Evolutionary conservation across 2,113 vertebrate genomes (phyloP), one percentile per base, ranked within the genome.

Genomic region (Pheucticus melanocephalus): DNA sequence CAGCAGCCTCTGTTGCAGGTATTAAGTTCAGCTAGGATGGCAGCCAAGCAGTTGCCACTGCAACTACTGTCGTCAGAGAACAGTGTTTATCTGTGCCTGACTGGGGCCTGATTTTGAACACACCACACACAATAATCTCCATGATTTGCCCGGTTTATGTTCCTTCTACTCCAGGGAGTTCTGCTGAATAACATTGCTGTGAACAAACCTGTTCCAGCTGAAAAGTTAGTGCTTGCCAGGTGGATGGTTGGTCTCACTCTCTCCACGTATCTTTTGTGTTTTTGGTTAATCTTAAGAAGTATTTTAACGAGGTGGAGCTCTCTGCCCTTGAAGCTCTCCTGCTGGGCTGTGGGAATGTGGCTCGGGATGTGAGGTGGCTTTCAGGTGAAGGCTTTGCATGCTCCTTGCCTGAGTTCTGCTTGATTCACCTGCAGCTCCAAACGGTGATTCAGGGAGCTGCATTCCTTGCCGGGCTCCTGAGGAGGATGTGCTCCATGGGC

Each of bases 11-110:
- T 53, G 28, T 19, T 27, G 82, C 87, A 88, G 95, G 92, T 95
- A 94, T 96, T 96, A 94, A 93, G 86, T 96, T 96, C 90, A 88
- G 56, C 87, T 90, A 94, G 92, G 95, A 95, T 82, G 76, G 93
- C 86, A 94, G 95, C 95, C 94, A 95, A 93, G 88, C 88, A 93
- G 77, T 82, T 95, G 87, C 83, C 72, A 73, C 88, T 93, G 88
- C 88, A 70, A 65, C 95, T 83, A 56, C 82, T 92, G 90, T 85
- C 86, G 69, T 97, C 95, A 91, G 86, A 95, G 87, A 59, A 30
- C 65, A 35, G 90, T 90, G 94, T 90, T 92, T 92, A 94, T 94
- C 88, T 88, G 91, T n/a, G 80, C 4, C 86, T 42, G 88, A 28
- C 84, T 65, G 75, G n/a, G 72, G 70, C 65, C 89, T 70, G 81